Evolutionary conservation across 1,140 invertebrate species (phyloP).

Genomic region (Hesperophylax magnus): DNA sequence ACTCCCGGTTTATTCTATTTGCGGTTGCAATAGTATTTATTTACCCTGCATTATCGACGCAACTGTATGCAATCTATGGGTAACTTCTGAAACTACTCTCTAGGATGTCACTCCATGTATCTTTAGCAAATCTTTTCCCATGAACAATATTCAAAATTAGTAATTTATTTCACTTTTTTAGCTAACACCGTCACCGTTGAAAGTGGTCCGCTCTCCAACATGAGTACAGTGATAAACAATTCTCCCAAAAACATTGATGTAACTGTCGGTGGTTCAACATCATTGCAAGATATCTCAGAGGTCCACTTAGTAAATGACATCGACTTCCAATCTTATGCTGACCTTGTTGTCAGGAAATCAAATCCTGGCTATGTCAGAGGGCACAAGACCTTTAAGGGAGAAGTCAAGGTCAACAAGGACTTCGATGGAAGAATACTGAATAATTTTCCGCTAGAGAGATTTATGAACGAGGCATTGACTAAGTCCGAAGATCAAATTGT

Average conservation of each 20-base stretch:
- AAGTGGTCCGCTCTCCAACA: neutral
- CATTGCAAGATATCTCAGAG: neutral
- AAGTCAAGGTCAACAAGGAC: constrained; percentile 37
- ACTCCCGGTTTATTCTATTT: too few species aligned
- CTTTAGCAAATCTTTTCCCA: too few species aligned
- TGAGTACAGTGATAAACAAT: neutral
- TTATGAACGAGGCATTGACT: constrained; percentile 59
- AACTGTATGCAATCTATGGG: too few species aligned
- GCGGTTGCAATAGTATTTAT: too few species aligned
- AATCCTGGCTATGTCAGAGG: constrained; percentile 20
- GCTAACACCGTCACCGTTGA: neutral
- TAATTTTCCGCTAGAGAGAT: constrained; percentile 41
- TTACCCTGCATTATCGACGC: too few species aligned
- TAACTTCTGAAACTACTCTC: too few species aligned
- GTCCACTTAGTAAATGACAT: neutral
- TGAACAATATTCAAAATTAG: too few species aligned
- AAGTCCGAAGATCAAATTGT: constrained; percentile 58
- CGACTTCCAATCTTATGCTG: neutral
- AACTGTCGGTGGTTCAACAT: neutral
- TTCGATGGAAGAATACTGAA: constrained; percentile 26
- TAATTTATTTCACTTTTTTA: neutral
- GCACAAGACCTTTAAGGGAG: constrained; percentile 49
- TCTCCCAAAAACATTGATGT: neutral
- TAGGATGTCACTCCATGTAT: too few species aligned
- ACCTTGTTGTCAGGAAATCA: neutral